phyloP scores from a whole-genome alignment of 2,113 vertebrate species.

The Microtus ochrogaster region DNA sequence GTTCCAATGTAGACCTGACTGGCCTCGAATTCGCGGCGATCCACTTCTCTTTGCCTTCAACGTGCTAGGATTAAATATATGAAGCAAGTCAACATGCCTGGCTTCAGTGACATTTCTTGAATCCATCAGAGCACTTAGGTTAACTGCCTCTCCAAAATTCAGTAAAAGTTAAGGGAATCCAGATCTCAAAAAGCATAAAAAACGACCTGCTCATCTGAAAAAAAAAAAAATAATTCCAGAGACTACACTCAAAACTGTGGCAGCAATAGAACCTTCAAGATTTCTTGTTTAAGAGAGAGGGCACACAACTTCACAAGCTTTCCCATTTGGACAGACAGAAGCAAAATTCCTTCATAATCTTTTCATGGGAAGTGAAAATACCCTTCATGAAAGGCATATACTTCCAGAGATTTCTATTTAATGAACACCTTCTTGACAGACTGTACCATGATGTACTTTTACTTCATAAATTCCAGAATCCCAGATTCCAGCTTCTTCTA shows the following conservation, averaged over 20 bases:
- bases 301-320: neutral
- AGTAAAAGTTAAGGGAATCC: neutral
- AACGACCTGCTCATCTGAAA: neutral
- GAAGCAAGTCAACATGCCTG: neutral
- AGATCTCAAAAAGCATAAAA: neutral
- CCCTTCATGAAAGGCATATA: neutral
- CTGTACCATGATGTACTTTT: neutral
- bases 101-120: neutral
- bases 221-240: neutral
- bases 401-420: neutral
- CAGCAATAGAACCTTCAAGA: neutral
- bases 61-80: neutral
- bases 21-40: neutral
- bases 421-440: neutral
- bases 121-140: neutral
- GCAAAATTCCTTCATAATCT: neutral
- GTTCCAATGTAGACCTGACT: neutral
- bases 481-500: neutral
- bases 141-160: neutral
- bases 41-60: neutral
- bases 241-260: neutral
- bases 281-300: neutral
- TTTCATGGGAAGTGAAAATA: neutral
- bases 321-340: neutral
- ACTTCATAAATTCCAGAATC: neutral